Conservation (phyloP, 2,888 invertebrate genomes). For the Ganaspis brasiliensis region DNA sequence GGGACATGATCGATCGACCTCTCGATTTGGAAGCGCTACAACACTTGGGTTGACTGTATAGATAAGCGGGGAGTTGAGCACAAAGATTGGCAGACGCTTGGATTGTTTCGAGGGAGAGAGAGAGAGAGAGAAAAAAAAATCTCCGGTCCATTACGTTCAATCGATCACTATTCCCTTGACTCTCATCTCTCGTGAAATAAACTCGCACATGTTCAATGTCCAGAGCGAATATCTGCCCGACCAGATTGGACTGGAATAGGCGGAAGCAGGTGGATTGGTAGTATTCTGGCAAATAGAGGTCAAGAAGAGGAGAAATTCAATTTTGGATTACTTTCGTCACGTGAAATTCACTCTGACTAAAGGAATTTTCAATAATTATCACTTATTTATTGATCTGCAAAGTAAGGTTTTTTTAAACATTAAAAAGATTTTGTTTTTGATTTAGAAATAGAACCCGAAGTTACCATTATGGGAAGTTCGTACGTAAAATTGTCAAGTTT, state of each 20-base stretch:
- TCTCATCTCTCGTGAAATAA: slow-evolving; percentile 35
- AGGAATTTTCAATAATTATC: too few species aligned
- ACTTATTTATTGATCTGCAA: too few species aligned
- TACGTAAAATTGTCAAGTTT: too few species aligned
- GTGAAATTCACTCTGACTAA: background rate
- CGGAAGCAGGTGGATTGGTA: slow-evolving; percentile 27
- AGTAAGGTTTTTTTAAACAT: too few species aligned
- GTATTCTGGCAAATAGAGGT: background rate
- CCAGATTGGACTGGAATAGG: slow-evolving; percentile 12
- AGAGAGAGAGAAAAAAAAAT: slow-evolving; percentile 36
- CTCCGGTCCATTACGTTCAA: slow-evolving; percentile 42
- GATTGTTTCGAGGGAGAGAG: slow-evolving; percentile 26
- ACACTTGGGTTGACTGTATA: slow-evolving; percentile 30
- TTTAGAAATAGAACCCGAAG: too few species aligned
- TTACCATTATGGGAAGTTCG: too few species aligned
- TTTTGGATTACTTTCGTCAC: background rate
- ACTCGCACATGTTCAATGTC: slow-evolving; percentile 42
- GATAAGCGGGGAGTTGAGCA: slow-evolving; percentile 30
- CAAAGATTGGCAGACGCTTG: slow-evolving; percentile 27
- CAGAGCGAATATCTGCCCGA: slow-evolving; percentile 14
- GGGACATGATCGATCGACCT: slow-evolving; percentile 41
- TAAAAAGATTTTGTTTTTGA: too few species aligned
- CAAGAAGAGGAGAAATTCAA: background rate
- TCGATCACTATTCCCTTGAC: slow-evolving; percentile 40
- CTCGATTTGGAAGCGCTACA: slow-evolving; percentile 33